Evolutionary conservation across 2,888 invertebrate species (phyloP), one percentile per base, ranked within the genome.

Genomic region (Drosophila multiciliata): DNA sequence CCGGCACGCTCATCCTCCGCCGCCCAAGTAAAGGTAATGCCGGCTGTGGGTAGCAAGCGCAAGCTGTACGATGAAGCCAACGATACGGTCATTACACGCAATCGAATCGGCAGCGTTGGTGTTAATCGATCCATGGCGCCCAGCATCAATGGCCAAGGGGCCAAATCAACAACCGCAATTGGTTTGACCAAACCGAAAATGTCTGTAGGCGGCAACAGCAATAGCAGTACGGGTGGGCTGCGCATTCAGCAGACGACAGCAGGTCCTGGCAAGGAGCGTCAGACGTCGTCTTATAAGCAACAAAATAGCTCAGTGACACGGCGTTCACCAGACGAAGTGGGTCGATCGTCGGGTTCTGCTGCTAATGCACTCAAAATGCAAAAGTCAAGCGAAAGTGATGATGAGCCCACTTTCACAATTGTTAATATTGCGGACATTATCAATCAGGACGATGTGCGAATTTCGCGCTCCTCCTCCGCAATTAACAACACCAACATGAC

Each of bases 381-480:
- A 9, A 71, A 67, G 59, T 49, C 55, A 50, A 36, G 26, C 0
- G 66, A 61, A 3, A 50, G 42, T 15, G 92, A 92, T 58, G 92
- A 92, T 58, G 92, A 92, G 90, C 93, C 92, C n/a, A 93, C 93
- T 11, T 93, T 93, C 62, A 93, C 93, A 32, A 93, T 93, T 59
- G 93, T 93, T 9, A 93, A 93, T 65, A 93, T 93, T 12, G 91
- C 92, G 70, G 93, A 93, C 66, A 93, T 93, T 61, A 93, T 93
- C 4, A 93, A 93, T 62, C 93, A 93, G 71, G 92, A 92, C 5
- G 92, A 92, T 78, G 90, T 91, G 42, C 86, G 92, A 4, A 91
- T 92, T 49, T 78, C 86, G 20, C 83, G 84, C 20, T 55, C 80
- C 32, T 55, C 80, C 32, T 61, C 67, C 12, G 63, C 66, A 45